A percentile compares a stretch with the other conserved stretches of the same genome.
Conservation (phyloP, 1,140 invertebrate species). For the Panagrolaimus sp. region DNA sequence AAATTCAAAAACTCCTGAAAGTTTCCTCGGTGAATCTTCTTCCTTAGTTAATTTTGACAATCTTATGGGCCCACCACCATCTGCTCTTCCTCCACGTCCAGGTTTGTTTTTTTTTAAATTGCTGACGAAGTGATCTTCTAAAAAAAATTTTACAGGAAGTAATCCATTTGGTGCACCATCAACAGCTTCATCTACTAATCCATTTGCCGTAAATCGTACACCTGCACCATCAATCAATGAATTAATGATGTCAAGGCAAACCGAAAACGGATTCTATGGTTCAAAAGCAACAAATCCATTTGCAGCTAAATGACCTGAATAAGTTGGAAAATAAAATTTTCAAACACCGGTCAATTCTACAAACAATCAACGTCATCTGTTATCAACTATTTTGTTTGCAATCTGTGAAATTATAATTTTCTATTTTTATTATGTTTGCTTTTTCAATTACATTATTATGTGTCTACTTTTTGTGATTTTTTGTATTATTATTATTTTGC, state of each 20-base stretch:
- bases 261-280: neutral
- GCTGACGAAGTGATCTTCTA: neutral
- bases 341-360: too few relatives aligned
- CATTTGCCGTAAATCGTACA: conserved; percentile 53
- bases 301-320: neutral
- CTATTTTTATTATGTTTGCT: too few relatives aligned
- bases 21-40: conserved; percentile 87
- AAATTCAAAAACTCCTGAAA: conserved; percentile 74
- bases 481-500: too few relatives aligned
- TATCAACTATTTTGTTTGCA: too few relatives aligned
- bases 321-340: too few relatives aligned
- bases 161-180: conserved; percentile 53
- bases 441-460: too few relatives aligned
- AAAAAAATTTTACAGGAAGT: conserved; percentile 40
- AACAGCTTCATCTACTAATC: conserved; percentile 43
- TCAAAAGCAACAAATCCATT: conserved; percentile 14
- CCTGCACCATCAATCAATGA: conserved; percentile 56
- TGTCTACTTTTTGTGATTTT: too few relatives aligned
- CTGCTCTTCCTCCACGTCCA: conserved; percentile 27
- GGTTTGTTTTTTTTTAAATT: conserved; percentile 23
- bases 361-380: too few relatives aligned
- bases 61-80: conserved; percentile 68
- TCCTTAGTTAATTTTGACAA: conserved; percentile 88
- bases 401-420: too few relatives aligned
- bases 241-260: conserved; percentile 47